phyloP scores from a whole-genome alignment of 92 coral and sea anemone species.

The Umimayanthus kanabou region DNA sequence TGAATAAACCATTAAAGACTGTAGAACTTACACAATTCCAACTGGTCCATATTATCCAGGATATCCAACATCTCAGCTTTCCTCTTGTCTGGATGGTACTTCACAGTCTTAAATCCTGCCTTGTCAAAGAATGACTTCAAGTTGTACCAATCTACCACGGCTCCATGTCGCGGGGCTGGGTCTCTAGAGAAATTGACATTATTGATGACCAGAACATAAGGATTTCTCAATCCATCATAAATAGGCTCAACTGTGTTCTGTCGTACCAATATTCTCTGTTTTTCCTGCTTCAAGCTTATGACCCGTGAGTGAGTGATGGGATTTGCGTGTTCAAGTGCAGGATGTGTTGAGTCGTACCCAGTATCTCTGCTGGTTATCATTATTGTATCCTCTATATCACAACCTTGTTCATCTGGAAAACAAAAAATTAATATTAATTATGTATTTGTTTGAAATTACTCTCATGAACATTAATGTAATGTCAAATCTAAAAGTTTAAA shows the following conservation, averaged over 20 bases:
- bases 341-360: not conserved
- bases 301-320: not conserved
- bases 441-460: too few relatives aligned
- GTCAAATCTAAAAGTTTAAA: too few relatives aligned
- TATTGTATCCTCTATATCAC: not conserved
- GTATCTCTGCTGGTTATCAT: not conserved
- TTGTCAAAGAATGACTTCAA: conserved; percentile 48
- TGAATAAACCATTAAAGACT: too few relatives aligned
- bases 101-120: conserved; percentile 70
- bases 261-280: not conserved
- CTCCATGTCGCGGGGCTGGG: conserved; percentile 79
- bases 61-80: conserved; percentile 54
- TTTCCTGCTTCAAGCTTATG: conserved; percentile 5
- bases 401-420: conserved; percentile 5
- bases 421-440: not conserved
- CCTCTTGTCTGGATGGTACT: conserved; percentile 38
- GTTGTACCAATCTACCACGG: conserved; percentile 56
- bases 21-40: conserved; percentile 13
- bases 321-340: not conserved
- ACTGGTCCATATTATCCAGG: conserved; percentile 42
- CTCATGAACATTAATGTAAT: too few relatives aligned
- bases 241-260: conserved; percentile 32
- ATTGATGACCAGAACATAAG: conserved; percentile 77
- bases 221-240: conserved; percentile 80
- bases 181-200: conserved; percentile 66